Conservation (phyloP, 2,888 invertebrate genomes). For the Ornithoptera priamus region DNA sequence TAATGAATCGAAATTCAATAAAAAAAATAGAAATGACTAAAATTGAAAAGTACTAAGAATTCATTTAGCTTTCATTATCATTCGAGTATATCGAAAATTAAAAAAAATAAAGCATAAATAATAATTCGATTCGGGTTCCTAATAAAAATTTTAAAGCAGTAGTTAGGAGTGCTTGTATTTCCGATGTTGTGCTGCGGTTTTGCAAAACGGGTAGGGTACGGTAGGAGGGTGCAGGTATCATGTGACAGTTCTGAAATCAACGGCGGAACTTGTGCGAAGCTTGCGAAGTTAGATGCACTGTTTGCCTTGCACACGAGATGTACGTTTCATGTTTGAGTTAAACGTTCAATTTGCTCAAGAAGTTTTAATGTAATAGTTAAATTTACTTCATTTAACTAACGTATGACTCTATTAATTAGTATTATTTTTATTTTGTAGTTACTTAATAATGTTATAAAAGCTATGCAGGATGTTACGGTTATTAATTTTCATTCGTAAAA, state of each 20-base stretch:
- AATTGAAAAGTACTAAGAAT: too few relatives aligned
- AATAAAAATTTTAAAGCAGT: conserved; percentile 1
- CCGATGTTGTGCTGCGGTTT: conserved; percentile 33
- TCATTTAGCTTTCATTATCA: neutral
- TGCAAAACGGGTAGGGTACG: conserved; percentile 31
- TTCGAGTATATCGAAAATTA: neutral
- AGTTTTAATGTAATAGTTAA: conserved; percentile 25
- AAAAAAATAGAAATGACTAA: too few relatives aligned
- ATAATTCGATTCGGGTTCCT: neutral
- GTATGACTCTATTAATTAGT: conserved; percentile 16
- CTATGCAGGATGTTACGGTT: neutral
- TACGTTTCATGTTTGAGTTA: conserved; percentile 27
- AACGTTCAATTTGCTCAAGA: conserved; percentile 21
- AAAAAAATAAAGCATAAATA: neutral
- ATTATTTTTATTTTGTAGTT: conserved; percentile 13
- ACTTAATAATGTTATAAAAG: neutral
- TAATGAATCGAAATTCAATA: too few relatives aligned
- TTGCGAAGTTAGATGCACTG: conserved; percentile 35
- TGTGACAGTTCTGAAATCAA: conserved; percentile 60
- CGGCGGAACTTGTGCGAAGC: conserved; percentile 49
- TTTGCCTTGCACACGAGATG: conserved; percentile 26
- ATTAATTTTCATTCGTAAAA: too few relatives aligned
- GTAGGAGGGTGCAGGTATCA: conserved; percentile 45
- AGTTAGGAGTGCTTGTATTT: conserved; percentile 35
- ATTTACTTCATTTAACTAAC: conserved; percentile 22